Evolutionary conservation across 1,140 invertebrate genomes (phyloP).

Genomic region (Bombus turneri): DNA sequence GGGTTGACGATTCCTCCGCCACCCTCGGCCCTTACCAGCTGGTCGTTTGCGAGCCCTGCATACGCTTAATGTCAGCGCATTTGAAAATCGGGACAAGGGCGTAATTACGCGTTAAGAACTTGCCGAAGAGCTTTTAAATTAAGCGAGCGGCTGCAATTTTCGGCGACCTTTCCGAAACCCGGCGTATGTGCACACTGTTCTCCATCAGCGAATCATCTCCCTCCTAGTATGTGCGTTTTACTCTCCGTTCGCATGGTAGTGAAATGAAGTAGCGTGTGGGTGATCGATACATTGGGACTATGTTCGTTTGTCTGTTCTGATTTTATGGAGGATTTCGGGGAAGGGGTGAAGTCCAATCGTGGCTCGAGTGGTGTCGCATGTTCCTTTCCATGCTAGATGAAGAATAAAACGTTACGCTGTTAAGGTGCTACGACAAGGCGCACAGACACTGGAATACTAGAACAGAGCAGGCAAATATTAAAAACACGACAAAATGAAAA

Average conservation of each 20-base stretch:
- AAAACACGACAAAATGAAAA: too few species aligned
- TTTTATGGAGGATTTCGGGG: neutral
- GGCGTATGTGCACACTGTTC: neutral
- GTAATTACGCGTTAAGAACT: constrained; percentile 54
- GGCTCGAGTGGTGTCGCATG: neutral
- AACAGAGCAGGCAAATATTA: too few species aligned
- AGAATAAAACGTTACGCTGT: too few species aligned
- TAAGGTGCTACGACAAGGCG: too few species aligned
- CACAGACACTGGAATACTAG: too few species aligned
- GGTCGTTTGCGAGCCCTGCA: constrained; percentile 23
- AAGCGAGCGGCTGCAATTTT: constrained; percentile 49
- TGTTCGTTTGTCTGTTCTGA: constrained; percentile 2
- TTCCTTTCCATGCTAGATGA: too few species aligned
- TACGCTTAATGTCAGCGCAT: constrained; percentile 51
- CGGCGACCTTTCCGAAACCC: constrained; percentile 21
- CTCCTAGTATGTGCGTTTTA: neutral
- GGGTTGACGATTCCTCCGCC: neutral
- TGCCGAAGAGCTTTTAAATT: constrained; percentile 51
- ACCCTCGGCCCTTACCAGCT: neutral
- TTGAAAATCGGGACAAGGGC: constrained; percentile 56
- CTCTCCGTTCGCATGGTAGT: neutral
- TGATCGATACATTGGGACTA: constrained; percentile 3
- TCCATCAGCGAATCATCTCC: neutral
- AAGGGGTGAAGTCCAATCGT: neutral
- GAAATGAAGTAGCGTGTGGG: neutral